Evolutionary conservation across 2,797 vertebrate species (phyloP).

Genomic region (Danio albolineatus): DNA sequence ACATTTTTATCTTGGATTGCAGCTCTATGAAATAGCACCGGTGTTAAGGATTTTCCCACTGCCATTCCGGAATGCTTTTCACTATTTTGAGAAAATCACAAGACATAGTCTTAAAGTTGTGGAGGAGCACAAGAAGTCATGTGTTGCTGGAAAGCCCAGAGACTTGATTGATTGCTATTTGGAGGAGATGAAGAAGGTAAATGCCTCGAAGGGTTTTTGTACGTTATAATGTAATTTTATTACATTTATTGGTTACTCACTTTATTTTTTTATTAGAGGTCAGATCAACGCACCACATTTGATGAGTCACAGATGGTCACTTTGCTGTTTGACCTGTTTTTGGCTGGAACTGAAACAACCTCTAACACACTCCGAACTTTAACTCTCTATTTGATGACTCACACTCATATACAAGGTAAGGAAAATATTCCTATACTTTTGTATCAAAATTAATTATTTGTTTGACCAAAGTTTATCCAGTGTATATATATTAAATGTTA

Average conservation of each 20-base stretch:
- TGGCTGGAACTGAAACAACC: not conserved
- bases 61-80: slow-evolving; percentile 20
- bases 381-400: slow-evolving; percentile 18
- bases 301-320: slow-evolving; percentile 13
- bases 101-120: slow-evolving; percentile 35
- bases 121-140: slow-evolving; percentile 26
- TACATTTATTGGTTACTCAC: not conserved
- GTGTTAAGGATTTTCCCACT: slow-evolving; percentile 4
- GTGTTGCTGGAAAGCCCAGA: slow-evolving; percentile 20
- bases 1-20: not conserved
- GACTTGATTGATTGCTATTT: slow-evolving; percentile 38
- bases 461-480: too few species aligned
- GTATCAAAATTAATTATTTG: too few species aligned
- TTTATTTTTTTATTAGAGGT: not conserved
- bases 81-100: not conserved
- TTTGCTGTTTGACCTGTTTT: slow-evolving; percentile 33
- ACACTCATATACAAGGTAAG: slow-evolving; percentile 27
- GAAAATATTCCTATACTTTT: not conserved
- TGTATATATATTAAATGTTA: too few species aligned
- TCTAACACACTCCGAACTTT: slow-evolving; percentile 22
- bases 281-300: slow-evolving; percentile 13
- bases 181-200: slow-evolving; percentile 38
- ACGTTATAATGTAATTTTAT: not conserved
- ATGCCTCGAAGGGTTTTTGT: not conserved
- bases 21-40: slow-evolving; percentile 31